Percentiles rank a stretch among this genome's conserved stretches.
phyloP scores from a whole-genome alignment of 2,113 vertebrate genomes.

The Myocastor coypus region DNA sequence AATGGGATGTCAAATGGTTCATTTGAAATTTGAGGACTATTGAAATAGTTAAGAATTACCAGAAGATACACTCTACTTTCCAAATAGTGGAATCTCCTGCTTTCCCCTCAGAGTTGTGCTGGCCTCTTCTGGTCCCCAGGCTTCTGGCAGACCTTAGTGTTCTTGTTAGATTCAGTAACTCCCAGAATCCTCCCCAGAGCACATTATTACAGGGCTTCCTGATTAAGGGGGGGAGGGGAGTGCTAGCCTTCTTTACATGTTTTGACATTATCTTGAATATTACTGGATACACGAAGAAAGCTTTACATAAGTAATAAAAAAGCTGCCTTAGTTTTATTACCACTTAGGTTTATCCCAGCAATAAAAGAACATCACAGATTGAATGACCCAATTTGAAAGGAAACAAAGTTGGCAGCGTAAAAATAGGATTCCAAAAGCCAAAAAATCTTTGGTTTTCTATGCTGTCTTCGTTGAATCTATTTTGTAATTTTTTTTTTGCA shows the following conservation, averaged over 20 bases:
- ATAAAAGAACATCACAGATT: slow-evolving; percentile 45
- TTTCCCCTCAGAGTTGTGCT: background rate
- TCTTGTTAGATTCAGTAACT: slow-evolving; percentile 2
- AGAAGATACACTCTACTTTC: background rate
- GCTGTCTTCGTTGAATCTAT: background rate
- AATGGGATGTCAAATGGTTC: slow-evolving; percentile 18
- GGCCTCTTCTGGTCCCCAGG: background rate
- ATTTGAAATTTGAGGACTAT: background rate
- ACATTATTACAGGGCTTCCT: background rate
- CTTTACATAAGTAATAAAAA: background rate
- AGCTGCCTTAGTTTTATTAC: slow-evolving; percentile 47
- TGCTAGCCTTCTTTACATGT: slow-evolving; percentile 43
- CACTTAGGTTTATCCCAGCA: slow-evolving; percentile 12
- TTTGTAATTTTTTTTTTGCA: background rate
- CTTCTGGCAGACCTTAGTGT: slow-evolving; percentile 17
- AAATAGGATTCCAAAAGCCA: background rate
- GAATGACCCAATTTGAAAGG: background rate
- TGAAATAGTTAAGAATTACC: slow-evolving; percentile 2
- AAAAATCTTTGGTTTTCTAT: background rate
- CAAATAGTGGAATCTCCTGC: background rate
- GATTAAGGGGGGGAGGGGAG: slow-evolving; percentile 3
- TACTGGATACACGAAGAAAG: background rate
- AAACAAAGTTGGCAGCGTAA: slow-evolving; percentile 50
- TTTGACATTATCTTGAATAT: slow-evolving; percentile 54
- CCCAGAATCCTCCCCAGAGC: slow-evolving; percentile 51